Evolutionary conservation across 2,113 vertebrate genomes (phyloP), one percentile per base, ranked within the genome.

Genomic region (Herpailurus yagouaroundi): DNA sequence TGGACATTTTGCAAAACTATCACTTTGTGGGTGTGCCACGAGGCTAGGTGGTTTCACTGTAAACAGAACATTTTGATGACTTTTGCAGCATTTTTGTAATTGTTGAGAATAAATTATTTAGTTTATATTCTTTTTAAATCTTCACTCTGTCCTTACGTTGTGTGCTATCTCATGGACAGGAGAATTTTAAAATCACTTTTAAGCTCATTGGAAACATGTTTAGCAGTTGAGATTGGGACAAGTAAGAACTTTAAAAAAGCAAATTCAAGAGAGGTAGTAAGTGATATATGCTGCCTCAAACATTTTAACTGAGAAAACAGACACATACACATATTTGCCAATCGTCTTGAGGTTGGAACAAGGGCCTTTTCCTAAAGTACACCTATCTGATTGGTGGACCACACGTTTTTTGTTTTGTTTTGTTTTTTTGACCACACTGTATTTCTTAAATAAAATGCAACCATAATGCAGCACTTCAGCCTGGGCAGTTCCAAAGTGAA

Each of bases 1-100:
- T 4, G 8, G 33, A 66, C 66, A 83, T 94, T 97, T 93, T 97
- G 73, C 69, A 95, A 94, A 92, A 96, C 1, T 25, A 41, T 5
- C 1, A 29, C 41, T 90, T 89, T 97, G 9, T 93, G 9, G 36
- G 3, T 23, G 4, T 94, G 19, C 73, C 21, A 91, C 33, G 9
- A 50, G 4, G 52, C 38, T 36, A 96, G 94, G 55, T 57, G 50
- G 64, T 74, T 81, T 64, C 45, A 23, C 0, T 73, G 2, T 33
- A 73, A 92, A 68, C n/a, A 74, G 77, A 68, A 69, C 27, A 73
- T 79, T 55, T 87, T 95, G 12, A 71, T 27, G 15, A 45, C 2
- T 85, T 97, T 52, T 84, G 36, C 11, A 93, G 25, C 45, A 68
- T 76, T 91, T 94, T 93, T 79, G 38, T 82, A 64, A 55, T 45